Evolutionary conservation across 2,113 vertebrate species (phyloP), one percentile per base, ranked within the genome.

Genomic region (Nipponia nippon): DNA sequence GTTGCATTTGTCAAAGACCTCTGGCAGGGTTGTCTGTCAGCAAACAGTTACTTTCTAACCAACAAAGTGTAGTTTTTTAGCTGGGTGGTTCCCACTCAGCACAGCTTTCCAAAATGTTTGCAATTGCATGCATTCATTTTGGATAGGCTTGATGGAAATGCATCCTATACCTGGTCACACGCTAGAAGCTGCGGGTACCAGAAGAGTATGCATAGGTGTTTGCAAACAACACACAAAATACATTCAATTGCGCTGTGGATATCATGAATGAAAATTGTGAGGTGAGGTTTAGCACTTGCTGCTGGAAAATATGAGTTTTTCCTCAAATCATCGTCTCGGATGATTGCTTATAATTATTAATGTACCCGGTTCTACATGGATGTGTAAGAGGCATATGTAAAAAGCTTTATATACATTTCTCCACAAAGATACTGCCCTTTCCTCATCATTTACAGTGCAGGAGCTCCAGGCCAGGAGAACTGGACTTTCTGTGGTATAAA

Each of bases 111-210:
- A 11, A 21, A 26, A 9, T 27, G 40, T 13, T 49, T 14, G 30
- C n/a, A 34, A 1, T 20, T 29, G 30, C 3, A 1, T 25, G 6
- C 6, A 0, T 61, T 58, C 4, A 0, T 50, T 65, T 75, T 18
- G 34, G n/a, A 21, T 3, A 38, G 46, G 13, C 16, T 23, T 3
- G 2, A 1, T 8, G n/a, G 77, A 36, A 78, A 36, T 23, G 22
- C 3, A 1, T 27, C 22, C 18, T 12, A 6, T 7, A 20, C 23
- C 9, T 38, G 16, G 29, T 34, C 47, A 13, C 20, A 2, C 1
- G 0, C 7, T 44, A 47, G 44, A 49, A 93, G 11, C 30, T 18
- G 23, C 0, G 2, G 9, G n/a, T 20, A 36, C 25, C 10, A 16
- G 22, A 19, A 29, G 1, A 65, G 21, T 30, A 21, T 0, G 0